phyloP scores from a whole-genome alignment of 2,888 invertebrate species.

The Sphaeridia pumilis region DNA sequence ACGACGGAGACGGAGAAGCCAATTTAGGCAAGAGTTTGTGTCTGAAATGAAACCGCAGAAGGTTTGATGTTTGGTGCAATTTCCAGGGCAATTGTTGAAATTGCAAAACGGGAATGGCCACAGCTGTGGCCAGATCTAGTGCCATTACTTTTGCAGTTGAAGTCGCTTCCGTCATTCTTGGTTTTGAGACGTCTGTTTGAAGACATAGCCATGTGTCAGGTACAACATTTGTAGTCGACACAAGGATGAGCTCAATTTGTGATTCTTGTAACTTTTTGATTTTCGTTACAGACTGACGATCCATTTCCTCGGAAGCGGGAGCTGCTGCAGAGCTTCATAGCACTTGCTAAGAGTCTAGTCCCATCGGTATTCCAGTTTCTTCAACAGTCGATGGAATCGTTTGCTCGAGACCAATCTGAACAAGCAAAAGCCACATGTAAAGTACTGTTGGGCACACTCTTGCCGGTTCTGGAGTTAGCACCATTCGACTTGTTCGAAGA shows the following conservation, averaged over 20 bases:
- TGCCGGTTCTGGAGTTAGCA: constrained; percentile 29
- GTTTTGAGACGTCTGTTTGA: constrained; percentile 82
- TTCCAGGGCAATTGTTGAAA: constrained; percentile 77
- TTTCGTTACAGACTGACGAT: constrained; percentile 21
- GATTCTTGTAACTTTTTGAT: no score
- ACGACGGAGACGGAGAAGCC: no score
- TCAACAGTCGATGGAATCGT: constrained; percentile 18
- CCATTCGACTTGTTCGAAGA: constrained; percentile 25
- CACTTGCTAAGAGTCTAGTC: constrained; percentile 24
- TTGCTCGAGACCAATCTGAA: constrained; percentile 10
- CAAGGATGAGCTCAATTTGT: no score
- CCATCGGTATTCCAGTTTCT: constrained; percentile 24
- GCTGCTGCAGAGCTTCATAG: constrained; percentile 25
- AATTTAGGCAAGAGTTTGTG: no score
- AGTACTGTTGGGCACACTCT: constrained; percentile 24
- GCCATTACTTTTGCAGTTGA: constrained; percentile 68
- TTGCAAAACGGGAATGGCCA: constrained; percentile 95
- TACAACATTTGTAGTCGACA: no score
- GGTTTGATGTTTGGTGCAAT: no score
- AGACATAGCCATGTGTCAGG: constrained; percentile 82
- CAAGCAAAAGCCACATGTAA: constrained; percentile 17
- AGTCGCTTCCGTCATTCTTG: constrained; percentile 75
- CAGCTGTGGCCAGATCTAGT: constrained; percentile 87
- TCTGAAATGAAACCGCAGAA: no score
- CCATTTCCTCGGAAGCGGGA: constrained; percentile 24